phyloP scores from a whole-genome alignment of 2,797 vertebrate species.

The Gephyroberyx darwinii region DNA sequence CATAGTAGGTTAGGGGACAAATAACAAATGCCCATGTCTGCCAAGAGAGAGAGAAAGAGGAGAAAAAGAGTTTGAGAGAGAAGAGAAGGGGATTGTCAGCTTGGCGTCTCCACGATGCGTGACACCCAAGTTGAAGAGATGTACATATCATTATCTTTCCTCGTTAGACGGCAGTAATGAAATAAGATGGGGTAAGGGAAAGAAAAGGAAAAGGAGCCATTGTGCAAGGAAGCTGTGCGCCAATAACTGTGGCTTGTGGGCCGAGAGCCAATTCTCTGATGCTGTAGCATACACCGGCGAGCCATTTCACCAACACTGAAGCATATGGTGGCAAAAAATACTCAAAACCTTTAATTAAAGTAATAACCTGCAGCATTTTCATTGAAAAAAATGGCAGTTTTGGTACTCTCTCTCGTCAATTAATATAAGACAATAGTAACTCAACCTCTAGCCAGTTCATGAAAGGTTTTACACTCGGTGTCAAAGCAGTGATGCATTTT shows the following conservation, averaged over 20 bases:
- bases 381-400: too few species aligned
- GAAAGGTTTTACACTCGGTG: too few species aligned
- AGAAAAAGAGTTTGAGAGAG: constrained; percentile 17
- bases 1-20: constrained; percentile 60
- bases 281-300: constrained; percentile 1
- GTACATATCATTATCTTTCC: constrained; percentile 53
- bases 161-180: constrained; percentile 39
- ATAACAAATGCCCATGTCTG: constrained; percentile 56
- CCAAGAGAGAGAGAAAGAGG: constrained; percentile 28
- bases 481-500: too few species aligned
- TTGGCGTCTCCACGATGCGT: constrained; percentile 34
- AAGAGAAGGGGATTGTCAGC: constrained; percentile 26
- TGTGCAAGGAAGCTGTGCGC: constrained; percentile 37
- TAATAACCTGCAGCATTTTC: too few species aligned
- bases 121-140: constrained; percentile 55
- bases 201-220: constrained; percentile 49
- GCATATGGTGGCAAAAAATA: background rate
- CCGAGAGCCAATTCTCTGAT: constrained; percentile 30
- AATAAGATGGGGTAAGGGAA: constrained; percentile 42
- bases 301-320: constrained; percentile 2
- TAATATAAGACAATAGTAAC: too few species aligned
- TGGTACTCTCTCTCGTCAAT: too few species aligned
- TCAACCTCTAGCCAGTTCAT: too few species aligned
- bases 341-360: too few species aligned
- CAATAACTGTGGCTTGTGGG: constrained; percentile 29